These are phyloP conservation scores for Ceratitis capitata DNA, from an alignment of 1,140 invertebrate genomes.

Conservation along the genomic window DNA sequence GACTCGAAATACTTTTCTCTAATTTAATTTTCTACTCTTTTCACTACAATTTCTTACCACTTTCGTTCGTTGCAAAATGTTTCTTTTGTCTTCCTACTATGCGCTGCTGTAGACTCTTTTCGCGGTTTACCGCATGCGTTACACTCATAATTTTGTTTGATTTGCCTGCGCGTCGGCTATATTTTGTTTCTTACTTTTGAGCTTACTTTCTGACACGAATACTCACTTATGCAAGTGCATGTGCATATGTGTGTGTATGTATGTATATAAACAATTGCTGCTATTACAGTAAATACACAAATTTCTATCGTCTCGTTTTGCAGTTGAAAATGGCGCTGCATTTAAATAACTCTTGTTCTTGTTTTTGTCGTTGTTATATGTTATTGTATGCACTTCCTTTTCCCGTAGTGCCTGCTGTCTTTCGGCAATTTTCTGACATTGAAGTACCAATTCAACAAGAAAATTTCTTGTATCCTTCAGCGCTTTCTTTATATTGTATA, in stretches of 20 bases:
- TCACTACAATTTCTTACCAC: background rate
- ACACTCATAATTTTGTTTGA: background rate
- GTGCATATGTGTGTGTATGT: background rate
- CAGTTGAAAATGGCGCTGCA: background rate
- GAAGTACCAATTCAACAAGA: constrained; percentile 30
- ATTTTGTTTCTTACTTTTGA: background rate
- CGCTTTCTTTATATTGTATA: too few relatives aligned
- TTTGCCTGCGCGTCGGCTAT: background rate
- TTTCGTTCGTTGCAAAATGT: background rate
- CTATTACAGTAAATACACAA: too few relatives aligned
- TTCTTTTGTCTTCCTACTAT: background rate
- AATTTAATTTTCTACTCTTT: background rate
- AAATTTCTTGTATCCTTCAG: constrained; percentile 28
- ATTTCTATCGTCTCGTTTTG: too few relatives aligned
- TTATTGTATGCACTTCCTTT: constrained; percentile 12
- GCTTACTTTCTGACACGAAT: background rate
- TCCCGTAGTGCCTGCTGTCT: background rate
- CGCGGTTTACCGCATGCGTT: background rate
- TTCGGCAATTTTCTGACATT: constrained; percentile 14
- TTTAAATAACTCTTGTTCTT: constrained; percentile 3
- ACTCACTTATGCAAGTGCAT: background rate
- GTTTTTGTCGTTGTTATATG: background rate
- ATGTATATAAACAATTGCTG: background rate
- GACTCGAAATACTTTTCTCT: background rate
- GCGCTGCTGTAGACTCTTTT: background rate